Evolutionary conservation across 1,140 invertebrate species (phyloP).

Genomic region (Solenopsis fugax): DNA sequence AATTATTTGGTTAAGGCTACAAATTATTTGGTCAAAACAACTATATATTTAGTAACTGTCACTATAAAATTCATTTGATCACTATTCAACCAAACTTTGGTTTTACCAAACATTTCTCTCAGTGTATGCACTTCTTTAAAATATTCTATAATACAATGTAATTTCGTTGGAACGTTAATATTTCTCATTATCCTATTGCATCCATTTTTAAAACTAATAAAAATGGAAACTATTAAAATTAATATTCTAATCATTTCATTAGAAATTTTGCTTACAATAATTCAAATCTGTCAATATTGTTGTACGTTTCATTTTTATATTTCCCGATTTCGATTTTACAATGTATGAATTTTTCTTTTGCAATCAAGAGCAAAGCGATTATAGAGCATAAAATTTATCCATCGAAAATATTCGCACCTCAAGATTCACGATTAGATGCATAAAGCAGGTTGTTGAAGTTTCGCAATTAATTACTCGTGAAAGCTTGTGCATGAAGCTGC

Average conservation of each 20-base stretch:
- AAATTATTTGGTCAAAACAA: too few relatives aligned
- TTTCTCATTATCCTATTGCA: background rate
- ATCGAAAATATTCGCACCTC: conserved; percentile 5
- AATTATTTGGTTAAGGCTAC: too few relatives aligned
- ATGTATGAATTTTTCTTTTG: background rate
- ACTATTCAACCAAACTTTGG: too few relatives aligned
- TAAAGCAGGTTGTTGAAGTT: conserved; percentile 37
- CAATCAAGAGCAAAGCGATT: background rate
- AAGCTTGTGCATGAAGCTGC: conserved; percentile 37
- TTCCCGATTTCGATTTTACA: background rate
- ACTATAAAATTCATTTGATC: too few relatives aligned
- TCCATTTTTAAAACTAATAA: conserved; percentile 11
- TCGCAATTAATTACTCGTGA: conserved; percentile 55
- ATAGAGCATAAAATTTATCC: conserved; percentile 1
- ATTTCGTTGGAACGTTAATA: background rate
- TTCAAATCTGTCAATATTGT: background rate
- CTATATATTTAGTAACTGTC: too few relatives aligned
- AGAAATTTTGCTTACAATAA: background rate
- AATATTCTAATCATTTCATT: background rate
- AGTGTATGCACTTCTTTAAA: background rate
- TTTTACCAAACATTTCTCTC: too few relatives aligned
- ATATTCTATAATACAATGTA: background rate
- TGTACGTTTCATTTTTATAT: background rate
- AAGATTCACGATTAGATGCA: conserved; percentile 27
- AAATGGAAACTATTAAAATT: conserved; percentile 3